Percentiles rank a stretch among this genome's conserved stretches.
Conservation (phyloP, 2,888 invertebrate species). For the Drosophila algonquin region DNA sequence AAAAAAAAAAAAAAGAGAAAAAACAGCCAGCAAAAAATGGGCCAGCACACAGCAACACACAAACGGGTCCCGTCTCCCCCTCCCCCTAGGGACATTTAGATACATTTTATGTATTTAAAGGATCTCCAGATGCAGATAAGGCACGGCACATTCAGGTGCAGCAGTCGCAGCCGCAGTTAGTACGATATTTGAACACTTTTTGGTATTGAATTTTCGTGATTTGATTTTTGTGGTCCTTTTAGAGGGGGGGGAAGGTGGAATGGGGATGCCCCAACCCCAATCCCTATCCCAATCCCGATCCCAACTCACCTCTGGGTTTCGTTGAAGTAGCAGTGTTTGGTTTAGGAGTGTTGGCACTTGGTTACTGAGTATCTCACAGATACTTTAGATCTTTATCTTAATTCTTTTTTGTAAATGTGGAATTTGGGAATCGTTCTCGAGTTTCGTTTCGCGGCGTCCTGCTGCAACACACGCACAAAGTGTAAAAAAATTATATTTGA, state of each 20-base stretch:
- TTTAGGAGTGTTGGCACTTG: no score
- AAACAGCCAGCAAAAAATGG: background rate
- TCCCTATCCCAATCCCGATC: no score
- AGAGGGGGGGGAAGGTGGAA: no score
- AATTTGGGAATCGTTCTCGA: background rate
- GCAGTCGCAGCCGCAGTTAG: no score
- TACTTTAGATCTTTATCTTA: conserved; percentile 1
- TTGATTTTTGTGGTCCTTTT: no score
- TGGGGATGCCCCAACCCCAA: no score
- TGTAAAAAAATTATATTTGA: conserved; percentile 8
- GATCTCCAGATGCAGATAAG: background rate
- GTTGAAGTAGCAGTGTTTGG: no score
- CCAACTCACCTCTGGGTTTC: no score
- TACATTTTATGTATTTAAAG: background rate
- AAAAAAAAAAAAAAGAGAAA: no score
- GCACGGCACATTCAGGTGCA: background rate
- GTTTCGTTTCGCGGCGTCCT: conserved; percentile 17
- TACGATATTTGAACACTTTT: background rate
- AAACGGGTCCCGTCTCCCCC: background rate
- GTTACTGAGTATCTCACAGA: conserved; percentile 2
- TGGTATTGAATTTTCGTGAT: background rate
- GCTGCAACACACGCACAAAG: conserved; percentile 44
- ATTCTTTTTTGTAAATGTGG: no score
- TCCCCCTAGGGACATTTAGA: background rate
- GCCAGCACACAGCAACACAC: background rate